phyloP scores from a whole-genome alignment of 2,888 invertebrate species.

The Pachycephus smyrnensis region DNA sequence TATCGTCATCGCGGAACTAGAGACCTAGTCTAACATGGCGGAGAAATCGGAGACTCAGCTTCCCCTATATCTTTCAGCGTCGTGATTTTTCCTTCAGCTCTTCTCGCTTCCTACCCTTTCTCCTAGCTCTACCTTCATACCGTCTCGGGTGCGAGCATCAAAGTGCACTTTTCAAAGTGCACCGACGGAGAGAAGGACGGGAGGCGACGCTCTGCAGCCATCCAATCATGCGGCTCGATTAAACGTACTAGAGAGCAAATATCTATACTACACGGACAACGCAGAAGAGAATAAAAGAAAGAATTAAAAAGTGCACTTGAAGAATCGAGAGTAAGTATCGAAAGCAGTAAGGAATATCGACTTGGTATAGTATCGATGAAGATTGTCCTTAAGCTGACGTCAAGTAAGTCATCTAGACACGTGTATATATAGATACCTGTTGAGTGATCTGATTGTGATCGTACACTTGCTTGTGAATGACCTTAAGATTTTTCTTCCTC shows the following conservation, averaged over 20 bases:
- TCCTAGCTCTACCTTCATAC: not conserved
- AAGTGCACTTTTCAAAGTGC: not conserved
- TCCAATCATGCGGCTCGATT: too few relatives aligned
- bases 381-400: not conserved
- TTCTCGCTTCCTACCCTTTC: not conserved
- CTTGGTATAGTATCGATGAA: not conserved
- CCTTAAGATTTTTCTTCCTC: conserved; percentile 63
- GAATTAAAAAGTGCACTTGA: not conserved
- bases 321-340: not conserved
- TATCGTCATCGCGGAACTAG: not conserved
- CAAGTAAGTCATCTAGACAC: not conserved
- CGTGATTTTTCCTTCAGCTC: not conserved
- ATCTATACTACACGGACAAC: too few relatives aligned
- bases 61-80: not conserved
- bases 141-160: not conserved
- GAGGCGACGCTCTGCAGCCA: too few relatives aligned
- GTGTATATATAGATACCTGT: conserved; percentile 40
- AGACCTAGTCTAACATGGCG: not conserved
- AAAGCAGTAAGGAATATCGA: not conserved
- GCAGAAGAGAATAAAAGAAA: not conserved
- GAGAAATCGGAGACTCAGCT: not conserved
- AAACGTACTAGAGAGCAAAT: too few relatives aligned
- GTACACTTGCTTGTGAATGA: conserved; percentile 60
- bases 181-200: not conserved
- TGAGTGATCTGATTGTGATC: conserved; percentile 41